Evolutionary conservation across 2,888 invertebrate genomes (phyloP).

Genomic region (Troides helena): DNA sequence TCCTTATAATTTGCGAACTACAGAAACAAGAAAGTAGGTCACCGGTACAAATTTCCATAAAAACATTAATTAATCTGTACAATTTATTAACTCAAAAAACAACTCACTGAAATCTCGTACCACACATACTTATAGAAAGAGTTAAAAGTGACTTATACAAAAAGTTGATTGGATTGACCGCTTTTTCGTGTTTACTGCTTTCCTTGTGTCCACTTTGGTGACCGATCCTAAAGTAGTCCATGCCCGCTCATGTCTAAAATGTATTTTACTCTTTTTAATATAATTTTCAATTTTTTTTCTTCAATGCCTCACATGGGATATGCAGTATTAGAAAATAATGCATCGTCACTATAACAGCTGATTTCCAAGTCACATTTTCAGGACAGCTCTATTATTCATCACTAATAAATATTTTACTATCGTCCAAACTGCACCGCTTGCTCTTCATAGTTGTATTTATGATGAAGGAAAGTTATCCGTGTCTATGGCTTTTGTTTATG

Average conservation of each 20-base stretch:
- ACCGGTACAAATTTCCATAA: constrained; percentile 44
- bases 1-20: not conserved
- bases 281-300: constrained; percentile 75
- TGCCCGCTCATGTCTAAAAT: constrained; percentile 77
- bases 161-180: constrained; percentile 80
- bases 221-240: constrained; percentile 79
- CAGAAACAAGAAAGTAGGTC: constrained; percentile 50
- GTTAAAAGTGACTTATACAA: constrained; percentile 68
- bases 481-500: constrained; percentile 34
- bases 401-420: constrained; percentile 66
- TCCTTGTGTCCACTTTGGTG: constrained; percentile 82
- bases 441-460: constrained; percentile 35
- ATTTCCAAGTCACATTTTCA: constrained; percentile 75
- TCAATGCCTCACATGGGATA: constrained; percentile 77
- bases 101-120: constrained; percentile 66
- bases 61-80: constrained; percentile 52
- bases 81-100: constrained; percentile 75
- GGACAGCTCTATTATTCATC: constrained; percentile 80
- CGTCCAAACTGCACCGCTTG: constrained; percentile 68
- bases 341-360: constrained; percentile 80
- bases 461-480: constrained; percentile 28
- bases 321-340: constrained; percentile 80
- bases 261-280: constrained; percentile 73
- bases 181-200: constrained; percentile 82
- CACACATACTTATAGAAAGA: constrained; percentile 58